Evolutionary conservation across 2,888 invertebrate genomes (phyloP).

Genomic region (Oxytorus armatus): DNA sequence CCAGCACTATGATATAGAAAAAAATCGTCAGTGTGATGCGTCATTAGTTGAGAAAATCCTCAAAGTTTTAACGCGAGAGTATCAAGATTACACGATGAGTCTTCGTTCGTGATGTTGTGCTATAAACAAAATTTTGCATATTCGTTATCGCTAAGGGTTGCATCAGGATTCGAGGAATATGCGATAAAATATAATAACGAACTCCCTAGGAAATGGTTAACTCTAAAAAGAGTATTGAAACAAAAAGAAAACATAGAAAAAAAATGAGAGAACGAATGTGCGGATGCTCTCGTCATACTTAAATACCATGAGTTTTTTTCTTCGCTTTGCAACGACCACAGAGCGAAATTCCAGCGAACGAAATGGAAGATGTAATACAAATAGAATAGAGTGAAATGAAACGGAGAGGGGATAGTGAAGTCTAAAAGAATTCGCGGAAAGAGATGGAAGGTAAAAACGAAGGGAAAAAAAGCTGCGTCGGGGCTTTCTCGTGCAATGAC

Average conservation of each 20-base stretch:
- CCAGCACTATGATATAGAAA: background rate
- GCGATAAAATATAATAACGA: background rate
- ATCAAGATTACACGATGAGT: background rate
- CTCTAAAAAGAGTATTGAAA: background rate
- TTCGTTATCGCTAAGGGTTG: background rate
- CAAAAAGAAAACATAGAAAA: conserved; percentile 16
- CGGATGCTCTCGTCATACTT: conserved; percentile 16
- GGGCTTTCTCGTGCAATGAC: background rate
- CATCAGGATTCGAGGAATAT: conserved; percentile 1
- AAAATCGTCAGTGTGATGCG: background rate
- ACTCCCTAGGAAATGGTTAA: background rate
- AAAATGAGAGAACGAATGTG: background rate
- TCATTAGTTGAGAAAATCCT: background rate
- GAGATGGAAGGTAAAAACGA: background rate
- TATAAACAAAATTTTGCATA: background rate
- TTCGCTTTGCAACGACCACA: background rate
- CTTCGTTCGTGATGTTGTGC: background rate
- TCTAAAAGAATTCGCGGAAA: conserved; percentile 22
- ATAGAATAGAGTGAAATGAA: conserved; percentile 16
- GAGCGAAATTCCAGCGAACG: conserved; percentile 21
- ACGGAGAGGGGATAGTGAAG: conserved; percentile 20
- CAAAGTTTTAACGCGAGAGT: background rate
- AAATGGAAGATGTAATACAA: conserved; percentile 10
- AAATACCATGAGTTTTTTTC: conserved; percentile 18
- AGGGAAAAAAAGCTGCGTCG: background rate